These are phyloP conservation scores for Rachycentron canadum DNA, from an alignment of 2,797 vertebrate species.

Conservation along the genomic window DNA sequence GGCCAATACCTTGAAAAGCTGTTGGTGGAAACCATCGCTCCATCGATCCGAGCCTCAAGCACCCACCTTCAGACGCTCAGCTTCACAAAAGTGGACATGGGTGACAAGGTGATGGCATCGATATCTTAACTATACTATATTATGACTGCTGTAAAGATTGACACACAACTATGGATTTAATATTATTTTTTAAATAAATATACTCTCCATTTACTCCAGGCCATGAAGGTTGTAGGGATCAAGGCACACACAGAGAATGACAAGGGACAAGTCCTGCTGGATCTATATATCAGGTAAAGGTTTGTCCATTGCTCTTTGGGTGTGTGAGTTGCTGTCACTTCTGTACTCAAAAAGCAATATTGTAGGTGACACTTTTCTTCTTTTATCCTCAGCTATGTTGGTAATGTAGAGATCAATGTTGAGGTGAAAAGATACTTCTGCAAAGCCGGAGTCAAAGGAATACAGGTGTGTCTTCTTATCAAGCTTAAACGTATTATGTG, in stretches of 20 bases:
- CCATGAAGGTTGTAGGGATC: conserved; percentile 93
- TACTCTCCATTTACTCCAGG: conserved; percentile 76
- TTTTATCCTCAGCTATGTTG: conserved; percentile 87
- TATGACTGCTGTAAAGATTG: background rate
- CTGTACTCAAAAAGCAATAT: background rate
- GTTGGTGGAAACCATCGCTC: conserved; percentile 91
- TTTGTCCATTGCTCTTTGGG: background rate
- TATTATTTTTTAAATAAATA: conserved; percentile 6
- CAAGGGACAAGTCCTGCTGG: conserved; percentile 92
- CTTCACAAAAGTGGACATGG: conserved; percentile 94
- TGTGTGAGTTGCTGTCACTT: background rate
- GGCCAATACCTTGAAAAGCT: conserved; percentile 95
- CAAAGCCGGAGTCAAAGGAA: conserved; percentile 95
- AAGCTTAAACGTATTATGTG: background rate
- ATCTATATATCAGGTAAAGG: conserved; percentile 92
- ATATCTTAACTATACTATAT: background rate
- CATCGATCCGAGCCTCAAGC: conserved; percentile 90
- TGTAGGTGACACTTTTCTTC: conserved; percentile 10
- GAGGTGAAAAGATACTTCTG: conserved; percentile 97
- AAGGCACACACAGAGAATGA: conserved; percentile 92
- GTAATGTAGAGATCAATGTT: conserved; percentile 93
- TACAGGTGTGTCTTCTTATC: conserved; percentile 87
- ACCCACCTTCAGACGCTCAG: conserved; percentile 92
- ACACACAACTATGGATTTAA: conserved; percentile 10
- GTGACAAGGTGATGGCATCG: conserved; percentile 88